Evolutionary conservation across 2,797 vertebrate genomes (phyloP).

Genomic region (Falco novaeseelandiae): DNA sequence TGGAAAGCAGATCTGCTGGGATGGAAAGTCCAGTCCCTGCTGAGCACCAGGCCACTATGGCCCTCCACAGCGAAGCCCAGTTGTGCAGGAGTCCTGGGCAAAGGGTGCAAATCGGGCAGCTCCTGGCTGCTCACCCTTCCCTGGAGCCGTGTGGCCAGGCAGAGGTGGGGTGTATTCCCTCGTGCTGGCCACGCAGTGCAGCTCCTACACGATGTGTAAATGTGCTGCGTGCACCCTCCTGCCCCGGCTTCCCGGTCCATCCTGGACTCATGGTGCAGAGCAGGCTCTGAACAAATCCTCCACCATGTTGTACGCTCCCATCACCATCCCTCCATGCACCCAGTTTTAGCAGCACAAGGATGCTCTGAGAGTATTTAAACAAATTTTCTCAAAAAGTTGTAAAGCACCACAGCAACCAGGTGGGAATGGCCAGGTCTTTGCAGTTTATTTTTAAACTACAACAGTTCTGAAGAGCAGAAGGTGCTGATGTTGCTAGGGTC

Average conservation of each 20-base stretch:
- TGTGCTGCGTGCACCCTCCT: neutral
- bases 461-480: neutral
- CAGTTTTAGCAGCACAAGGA: neutral
- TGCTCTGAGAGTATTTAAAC: neutral
- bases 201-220: fast-evolving
- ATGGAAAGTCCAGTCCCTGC: neutral
- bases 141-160: fast-evolving
- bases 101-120: neutral
- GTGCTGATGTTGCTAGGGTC: neutral
- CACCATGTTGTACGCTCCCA: fast-evolving
- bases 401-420: neutral
- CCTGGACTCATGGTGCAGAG: neutral
- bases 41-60: neutral
- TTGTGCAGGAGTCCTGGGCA: neutral
- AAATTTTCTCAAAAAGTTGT: neutral
- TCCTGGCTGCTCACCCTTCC: neutral
- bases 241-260: neutral
- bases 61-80: neutral
- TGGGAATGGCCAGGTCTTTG: neutral
- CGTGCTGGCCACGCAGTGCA: neutral
- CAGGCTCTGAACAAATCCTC: neutral
- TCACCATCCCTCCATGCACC: neutral
- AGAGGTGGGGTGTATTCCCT: neutral
- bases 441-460: neutral
- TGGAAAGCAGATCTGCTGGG: neutral